Evolutionary conservation across 2,797 vertebrate species (phyloP).

Genomic region (Prunella strophiata): DNA sequence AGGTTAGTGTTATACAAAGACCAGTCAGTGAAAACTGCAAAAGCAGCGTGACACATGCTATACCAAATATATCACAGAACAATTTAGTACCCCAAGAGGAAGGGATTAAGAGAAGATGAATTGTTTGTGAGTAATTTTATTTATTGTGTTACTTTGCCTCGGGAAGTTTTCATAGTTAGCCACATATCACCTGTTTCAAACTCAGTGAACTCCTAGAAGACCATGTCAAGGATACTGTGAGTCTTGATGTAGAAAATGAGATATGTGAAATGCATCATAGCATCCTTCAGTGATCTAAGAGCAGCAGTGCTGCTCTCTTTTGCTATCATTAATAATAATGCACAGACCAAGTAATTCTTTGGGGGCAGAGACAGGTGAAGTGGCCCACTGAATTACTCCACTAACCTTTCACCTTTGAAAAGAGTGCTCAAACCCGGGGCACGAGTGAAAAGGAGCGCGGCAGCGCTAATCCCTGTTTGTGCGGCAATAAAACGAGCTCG

Average conservation of each 20-base stretch:
- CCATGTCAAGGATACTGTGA: background rate
- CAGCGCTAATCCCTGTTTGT: constrained; percentile 59
- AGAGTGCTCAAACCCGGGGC: background rate
- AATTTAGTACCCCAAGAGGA: background rate
- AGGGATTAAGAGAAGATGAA: constrained; percentile 15
- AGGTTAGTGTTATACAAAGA: background rate
- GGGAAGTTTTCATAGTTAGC: background rate
- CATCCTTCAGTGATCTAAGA: background rate
- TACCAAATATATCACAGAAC: background rate
- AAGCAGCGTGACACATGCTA: background rate
- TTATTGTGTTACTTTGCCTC: constrained; percentile 3
- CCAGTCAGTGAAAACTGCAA: background rate
- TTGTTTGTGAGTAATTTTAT: constrained; percentile 39
- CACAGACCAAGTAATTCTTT: background rate
- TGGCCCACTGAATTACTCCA: background rate
- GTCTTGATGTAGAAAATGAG: constrained; percentile 17
- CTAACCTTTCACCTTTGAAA: constrained; percentile 33
- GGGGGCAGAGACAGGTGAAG: constrained; percentile 34
- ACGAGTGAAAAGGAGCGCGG: constrained; percentile 40
- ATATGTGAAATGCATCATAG: background rate
- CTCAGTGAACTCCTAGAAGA: constrained; percentile 17
- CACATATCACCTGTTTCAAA: constrained; percentile 20
- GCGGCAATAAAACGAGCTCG: constrained; percentile 4
- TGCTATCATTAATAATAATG: background rate
- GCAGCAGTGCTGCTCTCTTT: background rate